phyloP scores from a whole-genome alignment of 2,888 invertebrate genomes.

The Beris morrisii region DNA sequence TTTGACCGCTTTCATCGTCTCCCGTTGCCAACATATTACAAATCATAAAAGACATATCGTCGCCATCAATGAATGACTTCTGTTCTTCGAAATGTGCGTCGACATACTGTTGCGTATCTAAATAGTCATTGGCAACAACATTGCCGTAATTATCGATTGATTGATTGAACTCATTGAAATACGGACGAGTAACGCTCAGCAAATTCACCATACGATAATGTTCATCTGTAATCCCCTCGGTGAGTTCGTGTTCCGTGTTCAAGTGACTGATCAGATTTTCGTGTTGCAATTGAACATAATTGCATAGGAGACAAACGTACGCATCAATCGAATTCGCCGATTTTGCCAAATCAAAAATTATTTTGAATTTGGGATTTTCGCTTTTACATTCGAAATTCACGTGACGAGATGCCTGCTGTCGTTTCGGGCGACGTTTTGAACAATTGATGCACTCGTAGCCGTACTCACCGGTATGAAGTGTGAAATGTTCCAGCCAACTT shows the following conservation, averaged over 20 bases:
- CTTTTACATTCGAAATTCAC: slow-evolving; percentile 30
- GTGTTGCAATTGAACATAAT: slow-evolving; percentile 32
- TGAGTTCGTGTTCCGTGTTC: slow-evolving; percentile 22
- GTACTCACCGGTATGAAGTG: slow-evolving; percentile 78
- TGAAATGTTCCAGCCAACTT: slow-evolving; percentile 64
- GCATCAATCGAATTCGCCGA: slow-evolving; percentile 24
- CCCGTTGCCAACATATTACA: slow-evolving; percentile 45
- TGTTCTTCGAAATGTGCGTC: slow-evolving; percentile 1
- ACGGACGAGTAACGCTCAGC: slow-evolving; percentile 4
- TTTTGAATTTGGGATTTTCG: neutral
- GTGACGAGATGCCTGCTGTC: slow-evolving; percentile 39
- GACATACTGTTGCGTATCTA: neutral
- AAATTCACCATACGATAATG: slow-evolving; percentile 16
- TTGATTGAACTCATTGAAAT: neutral
- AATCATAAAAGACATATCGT: slow-evolving; percentile 48
- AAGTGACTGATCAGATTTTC: slow-evolving; percentile 28
- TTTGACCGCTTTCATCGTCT: neutral
- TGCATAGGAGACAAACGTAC: slow-evolving; percentile 34
- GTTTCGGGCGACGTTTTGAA: slow-evolving; percentile 12
- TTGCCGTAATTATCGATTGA: neutral
- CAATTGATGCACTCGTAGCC: slow-evolving; percentile 62
- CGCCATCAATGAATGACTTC: slow-evolving; percentile 9
- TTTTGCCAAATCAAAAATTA: slow-evolving; percentile 26
- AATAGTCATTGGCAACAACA: neutral
- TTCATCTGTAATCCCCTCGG: neutral